phyloP scores from a whole-genome alignment of 2,888 invertebrate species.

The Dorcus parallelipipedus region DNA sequence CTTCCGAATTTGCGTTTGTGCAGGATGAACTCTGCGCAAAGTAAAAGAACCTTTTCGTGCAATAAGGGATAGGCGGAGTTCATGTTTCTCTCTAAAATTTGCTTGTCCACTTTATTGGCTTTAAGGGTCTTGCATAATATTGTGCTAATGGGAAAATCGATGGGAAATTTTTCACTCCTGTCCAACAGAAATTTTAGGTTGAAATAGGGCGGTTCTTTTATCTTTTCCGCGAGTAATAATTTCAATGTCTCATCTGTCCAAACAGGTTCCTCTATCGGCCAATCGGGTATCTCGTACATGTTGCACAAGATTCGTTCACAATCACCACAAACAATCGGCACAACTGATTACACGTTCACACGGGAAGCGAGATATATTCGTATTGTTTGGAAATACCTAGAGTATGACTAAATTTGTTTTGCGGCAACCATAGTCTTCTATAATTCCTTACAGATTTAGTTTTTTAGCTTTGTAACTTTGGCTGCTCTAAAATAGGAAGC shows the following conservation, averaged over 20 bases:
- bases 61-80: slow-evolving; percentile 65
- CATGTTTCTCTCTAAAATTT: slow-evolving; percentile 45
- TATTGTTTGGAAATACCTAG: too few relatives aligned
- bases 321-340: too few relatives aligned
- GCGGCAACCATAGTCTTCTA: too few relatives aligned
- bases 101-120: slow-evolving; percentile 15
- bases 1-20: slow-evolving; percentile 52
- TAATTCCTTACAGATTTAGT: too few relatives aligned
- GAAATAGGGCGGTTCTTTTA: background rate
- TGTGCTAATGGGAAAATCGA: slow-evolving; percentile 45
- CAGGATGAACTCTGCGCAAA: slow-evolving; percentile 63
- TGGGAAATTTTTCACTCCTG: slow-evolving; percentile 44
- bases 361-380: too few relatives aligned
- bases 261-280: slow-evolving; percentile 6
- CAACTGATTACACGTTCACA: too few relatives aligned
- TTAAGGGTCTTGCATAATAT: slow-evolving; percentile 36
- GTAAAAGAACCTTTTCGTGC: slow-evolving; percentile 61
- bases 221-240: slow-evolving; percentile 1
- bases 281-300: slow-evolving; percentile 13
- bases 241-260: slow-evolving; percentile 10
- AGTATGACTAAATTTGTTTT: too few relatives aligned
- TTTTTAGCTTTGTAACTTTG: too few relatives aligned
- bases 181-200: slow-evolving; percentile 36
- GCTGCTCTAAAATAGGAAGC: too few relatives aligned
- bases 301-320: too few relatives aligned